Conservation (phyloP, 2,797 vertebrate genomes). For the Tachyglossus aculeatus region DNA sequence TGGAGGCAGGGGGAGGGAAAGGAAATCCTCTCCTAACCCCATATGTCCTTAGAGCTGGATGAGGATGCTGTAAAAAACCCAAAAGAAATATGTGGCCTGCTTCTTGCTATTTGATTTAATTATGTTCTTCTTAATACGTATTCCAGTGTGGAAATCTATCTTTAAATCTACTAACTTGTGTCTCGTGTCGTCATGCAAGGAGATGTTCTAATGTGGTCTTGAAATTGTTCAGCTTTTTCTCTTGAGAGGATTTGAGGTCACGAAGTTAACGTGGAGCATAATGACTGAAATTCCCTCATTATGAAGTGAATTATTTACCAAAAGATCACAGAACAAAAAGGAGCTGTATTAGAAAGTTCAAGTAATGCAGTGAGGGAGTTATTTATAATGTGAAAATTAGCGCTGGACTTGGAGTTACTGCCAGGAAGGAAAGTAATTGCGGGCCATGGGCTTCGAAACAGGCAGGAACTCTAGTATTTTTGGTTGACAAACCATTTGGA, state of each 20-base stretch:
- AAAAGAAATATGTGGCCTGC: too few species aligned
- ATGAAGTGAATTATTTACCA: slow-evolving; percentile 37
- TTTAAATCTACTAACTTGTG: too few species aligned
- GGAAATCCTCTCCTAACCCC: too few species aligned
- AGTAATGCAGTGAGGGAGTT: slow-evolving; percentile 27
- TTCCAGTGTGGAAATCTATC: neutral
- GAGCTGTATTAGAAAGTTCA: slow-evolving; percentile 37
- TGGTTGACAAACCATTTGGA: slow-evolving; percentile 11
- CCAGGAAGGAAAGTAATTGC: slow-evolving; percentile 45
- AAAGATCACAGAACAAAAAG: slow-evolving; percentile 38
- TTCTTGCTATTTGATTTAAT: too few species aligned
- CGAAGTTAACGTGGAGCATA: neutral
- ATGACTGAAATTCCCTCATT: slow-evolving; percentile 10
- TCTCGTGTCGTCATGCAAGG: too few species aligned
- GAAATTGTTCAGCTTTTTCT: too few species aligned
- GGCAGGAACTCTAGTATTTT: slow-evolving; percentile 8
- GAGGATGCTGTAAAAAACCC: too few species aligned
- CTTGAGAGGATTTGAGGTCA: neutral
- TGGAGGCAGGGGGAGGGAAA: neutral
- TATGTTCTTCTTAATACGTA: too few species aligned
- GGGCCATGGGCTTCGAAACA: slow-evolving; percentile 39
- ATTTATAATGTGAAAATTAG: slow-evolving; percentile 66
- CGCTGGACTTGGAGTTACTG: slow-evolving; percentile 31
- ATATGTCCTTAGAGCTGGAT: too few species aligned
- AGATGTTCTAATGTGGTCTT: too few species aligned